Evolutionary conservation across 2,888 invertebrate genomes (phyloP).

Genomic region (Spodoptera picta): DNA sequence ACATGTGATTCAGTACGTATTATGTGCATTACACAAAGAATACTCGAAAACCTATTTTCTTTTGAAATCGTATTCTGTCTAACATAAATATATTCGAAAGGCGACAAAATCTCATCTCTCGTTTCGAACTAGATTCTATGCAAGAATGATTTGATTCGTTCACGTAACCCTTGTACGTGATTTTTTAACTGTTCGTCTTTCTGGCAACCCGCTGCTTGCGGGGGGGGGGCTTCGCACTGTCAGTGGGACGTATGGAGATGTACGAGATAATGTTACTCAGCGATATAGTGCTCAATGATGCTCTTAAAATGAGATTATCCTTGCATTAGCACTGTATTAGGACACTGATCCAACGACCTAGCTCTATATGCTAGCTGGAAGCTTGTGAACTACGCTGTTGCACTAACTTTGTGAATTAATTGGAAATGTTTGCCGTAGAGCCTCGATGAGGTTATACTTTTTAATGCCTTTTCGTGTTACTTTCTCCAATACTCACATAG

Average conservation of each 20-base stretch:
- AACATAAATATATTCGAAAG: not conserved
- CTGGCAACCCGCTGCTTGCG: constrained; percentile 8
- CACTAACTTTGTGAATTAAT: constrained; percentile 9
- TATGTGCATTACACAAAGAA: too few relatives aligned
- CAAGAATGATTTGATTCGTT: constrained; percentile 7
- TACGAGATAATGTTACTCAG: too few relatives aligned
- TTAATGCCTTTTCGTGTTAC: too few relatives aligned
- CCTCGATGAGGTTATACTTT: too few relatives aligned
- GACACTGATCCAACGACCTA: not conserved
- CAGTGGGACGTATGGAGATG: not conserved
- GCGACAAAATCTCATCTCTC: not conserved
- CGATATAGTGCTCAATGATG: too few relatives aligned
- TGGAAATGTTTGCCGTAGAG: not conserved
- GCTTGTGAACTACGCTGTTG: not conserved
- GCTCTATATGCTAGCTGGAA: not conserved
- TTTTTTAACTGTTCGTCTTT: constrained; percentile 3
- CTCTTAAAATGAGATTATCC: too few relatives aligned
- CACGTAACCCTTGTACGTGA: not conserved
- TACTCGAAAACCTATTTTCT: too few relatives aligned
- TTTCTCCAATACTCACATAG: too few relatives aligned
- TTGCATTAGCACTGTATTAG: too few relatives aligned
- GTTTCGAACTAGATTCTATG: constrained; percentile 13
- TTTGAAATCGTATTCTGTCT: too few relatives aligned
- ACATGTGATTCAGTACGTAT: too few relatives aligned
- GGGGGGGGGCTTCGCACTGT: not conserved